Percentiles rank a stretch among this genome's conserved stretches.
Evolutionary conservation across 2,797 vertebrate genomes (phyloP).

Genomic region (Iguana delicatissima): DNA sequence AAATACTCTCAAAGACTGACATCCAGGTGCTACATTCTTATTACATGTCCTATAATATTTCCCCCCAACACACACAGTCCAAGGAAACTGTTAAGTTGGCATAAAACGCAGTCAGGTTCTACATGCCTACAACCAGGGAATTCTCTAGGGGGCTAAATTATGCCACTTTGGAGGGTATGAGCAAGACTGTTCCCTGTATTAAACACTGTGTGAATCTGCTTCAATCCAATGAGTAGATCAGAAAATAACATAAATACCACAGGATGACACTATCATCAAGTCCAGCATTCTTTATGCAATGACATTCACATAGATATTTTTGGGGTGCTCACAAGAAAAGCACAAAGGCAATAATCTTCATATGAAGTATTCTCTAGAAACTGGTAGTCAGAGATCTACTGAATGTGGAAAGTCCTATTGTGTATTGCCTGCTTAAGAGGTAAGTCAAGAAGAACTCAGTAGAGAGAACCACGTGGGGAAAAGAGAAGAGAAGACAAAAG

Average conservation of each 20-base stretch:
- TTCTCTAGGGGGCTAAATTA: not conserved
- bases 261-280: not conserved
- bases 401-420: not conserved
- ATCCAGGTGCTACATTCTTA: conserved; percentile 6
- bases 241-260: not conserved
- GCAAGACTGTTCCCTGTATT: not conserved
- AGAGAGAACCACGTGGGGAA: too few species aligned
- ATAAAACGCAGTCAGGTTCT: not conserved
- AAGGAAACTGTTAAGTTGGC: not conserved
- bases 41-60: not conserved
- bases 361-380: not conserved
- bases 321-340: too few species aligned
- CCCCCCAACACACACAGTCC: not conserved
- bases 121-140: not conserved
- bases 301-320: not conserved
- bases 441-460: not conserved
- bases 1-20: conserved; percentile 46
- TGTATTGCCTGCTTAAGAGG: not conserved
- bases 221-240: not conserved
- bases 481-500: too few species aligned
- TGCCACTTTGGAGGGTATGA: not conserved
- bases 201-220: not conserved
- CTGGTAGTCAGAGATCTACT: not conserved
- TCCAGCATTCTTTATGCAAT: not conserved
- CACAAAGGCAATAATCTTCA: not conserved